Percentiles rank a stretch among this genome's conserved stretches.
Evolutionary conservation across 35 echinoderm and acorn worm genomes (phyloP).

Genomic region (Eucidaris tribuloides): DNA sequence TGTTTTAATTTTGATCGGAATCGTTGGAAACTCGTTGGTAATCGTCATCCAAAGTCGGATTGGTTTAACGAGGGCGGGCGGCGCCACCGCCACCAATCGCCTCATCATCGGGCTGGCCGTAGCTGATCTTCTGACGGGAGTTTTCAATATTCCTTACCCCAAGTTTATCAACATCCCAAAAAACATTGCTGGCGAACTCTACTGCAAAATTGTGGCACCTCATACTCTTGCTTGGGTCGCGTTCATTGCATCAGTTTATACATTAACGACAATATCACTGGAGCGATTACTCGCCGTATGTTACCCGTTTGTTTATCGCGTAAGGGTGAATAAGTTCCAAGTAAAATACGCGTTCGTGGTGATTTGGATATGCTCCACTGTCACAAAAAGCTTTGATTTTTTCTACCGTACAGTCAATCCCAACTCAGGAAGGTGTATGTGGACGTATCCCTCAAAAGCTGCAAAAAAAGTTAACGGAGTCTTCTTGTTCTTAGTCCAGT

Average conservation of each 20-base stretch:
- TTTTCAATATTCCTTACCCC: neutral
- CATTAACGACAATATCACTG: neutral
- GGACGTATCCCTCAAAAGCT: neutral
- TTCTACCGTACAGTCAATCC: neutral
- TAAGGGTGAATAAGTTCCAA: neutral
- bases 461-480: neutral
- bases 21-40: neutral
- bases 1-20: neutral
- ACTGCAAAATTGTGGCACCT: neutral
- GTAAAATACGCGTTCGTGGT: neutral
- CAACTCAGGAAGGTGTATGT: neutral
- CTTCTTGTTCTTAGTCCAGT: neutral
- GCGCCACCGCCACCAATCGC: neutral
- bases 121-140: neutral
- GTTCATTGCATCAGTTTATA: constrained; percentile 4
- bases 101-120: constrained; percentile 8
- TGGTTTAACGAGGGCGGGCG: neutral
- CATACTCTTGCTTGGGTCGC: neutral
- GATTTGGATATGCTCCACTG: neutral
- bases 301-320: neutral
- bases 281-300: neutral
- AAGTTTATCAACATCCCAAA: neutral
- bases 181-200: neutral
- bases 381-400: neutral
- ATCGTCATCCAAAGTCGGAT: constrained; percentile 1